Percentiles rank a stretch among this genome's conserved stretches.
phyloP scores from a whole-genome alignment of 53 echinoderm and acorn worm species.

The Echinometra lucunter region DNA sequence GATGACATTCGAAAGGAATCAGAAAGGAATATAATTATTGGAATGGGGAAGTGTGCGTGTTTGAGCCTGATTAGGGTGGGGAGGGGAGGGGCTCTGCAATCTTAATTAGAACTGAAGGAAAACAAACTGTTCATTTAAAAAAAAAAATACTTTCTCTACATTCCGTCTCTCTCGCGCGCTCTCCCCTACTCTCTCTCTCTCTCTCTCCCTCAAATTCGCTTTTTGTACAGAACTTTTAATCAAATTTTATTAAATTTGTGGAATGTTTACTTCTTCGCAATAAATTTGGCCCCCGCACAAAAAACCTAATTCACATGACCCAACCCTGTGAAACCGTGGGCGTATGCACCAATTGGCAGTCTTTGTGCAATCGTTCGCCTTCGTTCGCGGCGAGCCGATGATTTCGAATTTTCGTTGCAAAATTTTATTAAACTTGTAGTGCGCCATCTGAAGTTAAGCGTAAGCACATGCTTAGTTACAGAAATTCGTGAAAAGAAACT shows the following conservation, averaged over 20 bases:
- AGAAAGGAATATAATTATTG: no score
- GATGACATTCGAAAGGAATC: no score
- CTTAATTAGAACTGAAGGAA: no score
- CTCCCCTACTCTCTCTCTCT: no score
- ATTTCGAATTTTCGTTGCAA: neutral
- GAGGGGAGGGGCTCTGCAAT: no score
- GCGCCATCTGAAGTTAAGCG: neutral
- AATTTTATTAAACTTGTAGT: neutral
- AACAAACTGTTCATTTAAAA: no score
- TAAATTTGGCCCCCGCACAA: neutral
- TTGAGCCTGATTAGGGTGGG: no score
- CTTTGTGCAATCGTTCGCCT: neutral
- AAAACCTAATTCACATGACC: neutral
- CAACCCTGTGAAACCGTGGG: neutral
- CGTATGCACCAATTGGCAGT: neutral
- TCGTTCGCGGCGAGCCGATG: no score
- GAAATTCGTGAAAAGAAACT: no score
- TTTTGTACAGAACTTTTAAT: neutral
- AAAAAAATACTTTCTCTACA: no score
- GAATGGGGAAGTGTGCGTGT: no score
- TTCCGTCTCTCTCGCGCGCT: no score
- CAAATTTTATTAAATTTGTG: neutral
- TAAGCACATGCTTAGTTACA: neutral
- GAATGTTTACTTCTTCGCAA: neutral
- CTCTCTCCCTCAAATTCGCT: neutral